phyloP scores from a whole-genome alignment of 2,113 vertebrate species.

The Sceloporus tristichus region DNA sequence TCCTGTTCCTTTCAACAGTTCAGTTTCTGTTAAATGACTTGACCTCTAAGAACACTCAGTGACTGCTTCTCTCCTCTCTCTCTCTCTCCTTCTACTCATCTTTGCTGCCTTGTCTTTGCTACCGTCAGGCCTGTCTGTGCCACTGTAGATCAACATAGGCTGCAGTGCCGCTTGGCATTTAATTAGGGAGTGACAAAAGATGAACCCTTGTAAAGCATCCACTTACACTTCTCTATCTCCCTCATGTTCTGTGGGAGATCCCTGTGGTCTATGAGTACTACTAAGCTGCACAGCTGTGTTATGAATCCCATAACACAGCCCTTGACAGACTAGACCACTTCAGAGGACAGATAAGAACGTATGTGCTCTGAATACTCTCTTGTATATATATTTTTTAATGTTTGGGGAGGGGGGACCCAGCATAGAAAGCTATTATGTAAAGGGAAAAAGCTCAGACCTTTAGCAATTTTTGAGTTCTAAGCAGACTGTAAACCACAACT shows the following conservation, averaged over 20 bases:
- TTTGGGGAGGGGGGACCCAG: too few species aligned
- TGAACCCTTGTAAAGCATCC: neutral
- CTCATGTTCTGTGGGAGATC: neutral
- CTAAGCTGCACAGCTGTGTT: neutral
- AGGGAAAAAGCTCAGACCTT: neutral
- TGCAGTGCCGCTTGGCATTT: neutral
- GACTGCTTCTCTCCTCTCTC: neutral
- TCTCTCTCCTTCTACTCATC: conserved; percentile 2
- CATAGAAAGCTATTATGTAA: too few species aligned
- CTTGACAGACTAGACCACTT: neutral
- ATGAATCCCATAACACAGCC: neutral
- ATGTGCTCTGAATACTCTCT: neutral
- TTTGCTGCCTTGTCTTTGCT: neutral
- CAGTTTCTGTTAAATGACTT: accelerated
- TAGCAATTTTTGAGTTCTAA: neutral
- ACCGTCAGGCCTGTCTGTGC: neutral
- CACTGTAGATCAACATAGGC: neutral
- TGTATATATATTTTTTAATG: neutral
- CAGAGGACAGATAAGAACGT: too few species aligned
- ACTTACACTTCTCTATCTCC: neutral
- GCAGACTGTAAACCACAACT: neutral
- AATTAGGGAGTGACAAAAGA: neutral
- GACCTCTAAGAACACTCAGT: accelerated
- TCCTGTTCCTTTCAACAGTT: conserved; percentile 24
- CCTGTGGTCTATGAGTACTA: neutral